Evolutionary conservation across 2,797 vertebrate genomes (phyloP).

Genomic region (Manis javanica): DNA sequence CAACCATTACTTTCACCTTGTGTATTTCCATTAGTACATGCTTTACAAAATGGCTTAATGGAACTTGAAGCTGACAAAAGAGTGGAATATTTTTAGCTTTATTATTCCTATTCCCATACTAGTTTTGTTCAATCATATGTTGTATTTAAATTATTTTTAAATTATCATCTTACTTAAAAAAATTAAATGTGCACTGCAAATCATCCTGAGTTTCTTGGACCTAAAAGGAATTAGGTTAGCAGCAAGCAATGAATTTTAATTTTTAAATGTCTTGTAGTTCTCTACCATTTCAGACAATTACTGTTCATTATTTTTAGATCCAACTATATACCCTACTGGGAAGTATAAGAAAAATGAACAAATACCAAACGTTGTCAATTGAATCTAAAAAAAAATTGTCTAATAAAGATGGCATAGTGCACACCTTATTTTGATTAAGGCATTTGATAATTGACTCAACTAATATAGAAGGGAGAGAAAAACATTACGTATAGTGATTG

Average conservation of each 20-base stretch:
- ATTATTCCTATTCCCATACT: neutral
- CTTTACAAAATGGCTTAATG: neutral
- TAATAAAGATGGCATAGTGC: neutral
- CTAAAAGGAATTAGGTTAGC: constrained; percentile 62
- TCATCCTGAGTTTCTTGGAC: constrained; percentile 1
- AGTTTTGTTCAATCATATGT: constrained; percentile 33
- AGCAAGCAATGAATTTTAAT: constrained; percentile 65
- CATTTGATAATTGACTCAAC: neutral
- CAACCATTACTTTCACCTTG: neutral
- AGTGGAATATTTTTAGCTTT: constrained; percentile 6
- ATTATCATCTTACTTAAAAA: constrained; percentile 33
- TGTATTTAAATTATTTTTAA: constrained; percentile 49
- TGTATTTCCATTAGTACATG: neutral
- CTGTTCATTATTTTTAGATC: constrained; percentile 10
- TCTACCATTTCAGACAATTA: neutral
- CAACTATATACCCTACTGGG: neutral
- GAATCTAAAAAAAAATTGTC: constrained; percentile 22
- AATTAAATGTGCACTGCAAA: constrained; percentile 46
- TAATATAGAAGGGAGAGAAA: neutral
- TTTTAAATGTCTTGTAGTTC: constrained; percentile 15
- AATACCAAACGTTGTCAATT: neutral
- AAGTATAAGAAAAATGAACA: constrained; percentile 30
- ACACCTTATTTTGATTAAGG: neutral
- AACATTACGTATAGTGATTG: neutral
- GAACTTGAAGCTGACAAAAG: constrained; percentile 21